Base-by-base conservation (phyloP, 2,888 invertebrate species). In the Gnatocerus cornutus region DNA sequence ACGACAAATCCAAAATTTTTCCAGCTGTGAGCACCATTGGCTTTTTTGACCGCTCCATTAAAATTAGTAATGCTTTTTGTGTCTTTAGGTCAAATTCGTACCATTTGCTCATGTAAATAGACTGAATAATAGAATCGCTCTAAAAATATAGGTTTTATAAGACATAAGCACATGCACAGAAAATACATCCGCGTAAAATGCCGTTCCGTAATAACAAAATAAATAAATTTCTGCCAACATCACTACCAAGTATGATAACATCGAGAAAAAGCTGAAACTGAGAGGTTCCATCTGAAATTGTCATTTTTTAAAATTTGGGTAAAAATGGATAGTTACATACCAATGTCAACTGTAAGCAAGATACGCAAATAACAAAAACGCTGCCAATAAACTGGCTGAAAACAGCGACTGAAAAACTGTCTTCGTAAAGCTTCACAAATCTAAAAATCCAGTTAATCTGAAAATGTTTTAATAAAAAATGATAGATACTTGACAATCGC, bases 21-120 rank as follows among this genome's bases (percentile, higher is more conserved):
- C 84, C 86, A 71, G 87, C 87, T 75, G 81, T 83, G 70, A 87
- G 84, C 1, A 84, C 82, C 77, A 88, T 83, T 71, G 88, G 87
- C n/a, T 85, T 83, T 73, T 82, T 82, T 61, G 86, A 84, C 74
- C 87, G 84, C 81, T 84, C 82, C 86, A 87, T 83, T 63, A 85
- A 78, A 74, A 87, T 80, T 66, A 86, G 71, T 76, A 88, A 78
- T 73, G 83, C 78, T 1, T 85, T 83, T 1, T 87, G 84, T 10
- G 85, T 69, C 13, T 77, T 75, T 67, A 80, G 81, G 74, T 79
- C 85, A 83, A 71, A 80, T 78, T 77, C 82, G 77, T 77, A 77
- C 77, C 77, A 78, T 53, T 86, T 85, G 83, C 76, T 83, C 75
- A 79, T 73, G 81, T 87, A 87, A 70, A 85, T 77, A 27, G 87